These are phyloP conservation scores for Takifugu bimaculatus DNA, from an alignment of 2,113 vertebrate species.

Conservation along the genomic window DNA sequence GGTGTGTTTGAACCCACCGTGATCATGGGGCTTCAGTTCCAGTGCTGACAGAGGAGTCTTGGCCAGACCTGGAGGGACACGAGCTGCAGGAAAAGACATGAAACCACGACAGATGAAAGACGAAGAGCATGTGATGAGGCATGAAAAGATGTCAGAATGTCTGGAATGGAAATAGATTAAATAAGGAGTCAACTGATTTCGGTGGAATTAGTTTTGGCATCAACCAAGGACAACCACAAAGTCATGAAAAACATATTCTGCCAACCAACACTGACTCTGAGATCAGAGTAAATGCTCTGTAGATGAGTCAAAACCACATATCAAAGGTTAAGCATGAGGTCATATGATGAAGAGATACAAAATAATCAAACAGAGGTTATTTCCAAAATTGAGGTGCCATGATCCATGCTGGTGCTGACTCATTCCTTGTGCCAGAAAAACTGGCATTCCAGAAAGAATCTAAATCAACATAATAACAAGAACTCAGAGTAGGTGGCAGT, in stretches of 20 bases:
- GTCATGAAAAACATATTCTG: too few relatives aligned
- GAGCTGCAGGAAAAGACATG: conserved; percentile 62
- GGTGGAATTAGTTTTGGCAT: too few relatives aligned
- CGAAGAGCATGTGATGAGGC: background rate
- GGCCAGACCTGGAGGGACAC: conserved; percentile 83
- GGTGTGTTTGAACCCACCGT: conserved; percentile 58
- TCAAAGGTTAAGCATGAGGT: too few relatives aligned
- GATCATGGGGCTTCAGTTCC: conserved; percentile 83
- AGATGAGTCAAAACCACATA: too few relatives aligned
- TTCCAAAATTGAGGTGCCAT: background rate
- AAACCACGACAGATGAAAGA: background rate
- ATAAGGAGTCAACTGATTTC: background rate
- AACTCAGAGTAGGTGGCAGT: too few relatives aligned
- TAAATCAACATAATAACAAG: background rate
- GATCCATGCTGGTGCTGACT: too few relatives aligned
- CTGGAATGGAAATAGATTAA: background rate
- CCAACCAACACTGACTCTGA: too few relatives aligned
- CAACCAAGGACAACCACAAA: too few relatives aligned
- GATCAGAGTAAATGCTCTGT: too few relatives aligned
- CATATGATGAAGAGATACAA: too few relatives aligned
- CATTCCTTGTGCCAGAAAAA: too few relatives aligned
- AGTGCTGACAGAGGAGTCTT: conserved; percentile 85
- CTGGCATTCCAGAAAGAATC: too few relatives aligned
- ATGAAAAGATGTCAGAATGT: background rate
- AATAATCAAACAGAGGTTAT: background rate